phyloP scores from a whole-genome alignment of 1,140 invertebrate species.

The Philaenus spumarius region DNA sequence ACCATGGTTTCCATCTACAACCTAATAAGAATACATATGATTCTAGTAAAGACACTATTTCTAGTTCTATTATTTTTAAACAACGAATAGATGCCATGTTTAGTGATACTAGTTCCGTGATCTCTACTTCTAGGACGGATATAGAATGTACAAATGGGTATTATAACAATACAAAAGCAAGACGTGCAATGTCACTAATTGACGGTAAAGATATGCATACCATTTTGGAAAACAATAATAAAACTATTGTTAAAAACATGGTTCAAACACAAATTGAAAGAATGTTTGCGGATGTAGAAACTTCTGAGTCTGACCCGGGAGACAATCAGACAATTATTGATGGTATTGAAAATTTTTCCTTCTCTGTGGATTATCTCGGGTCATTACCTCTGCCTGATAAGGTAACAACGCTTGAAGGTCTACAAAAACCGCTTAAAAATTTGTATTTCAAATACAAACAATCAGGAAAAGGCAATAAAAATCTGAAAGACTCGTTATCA shows the following conservation, averaged over 20 bases:
- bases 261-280: constrained; percentile 78
- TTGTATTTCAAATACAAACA: constrained; percentile 62
- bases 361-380: constrained; percentile 75
- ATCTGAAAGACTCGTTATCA: constrained; percentile 50
- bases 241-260: constrained; percentile 50
- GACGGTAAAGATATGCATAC: constrained; percentile 5
- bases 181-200: not conserved
- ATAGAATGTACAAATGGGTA: not conserved
- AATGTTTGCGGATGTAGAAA: constrained; percentile 62
- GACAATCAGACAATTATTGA: no score
- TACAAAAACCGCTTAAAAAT: constrained; percentile 71
- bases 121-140: not conserved
- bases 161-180: not conserved
- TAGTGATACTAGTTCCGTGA: constrained; percentile 50
- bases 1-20: constrained; percentile 39
- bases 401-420: constrained; percentile 70
- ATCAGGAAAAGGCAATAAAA: constrained; percentile 3
- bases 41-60: constrained; percentile 52
- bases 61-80: constrained; percentile 45
- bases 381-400: constrained; percentile 67
- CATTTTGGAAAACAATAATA: constrained; percentile 6
- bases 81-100: constrained; percentile 79
- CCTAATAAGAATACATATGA: constrained; percentile 43
- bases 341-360: constrained; percentile 46
- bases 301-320: constrained; percentile 9